Evolutionary conservation across 2,888 invertebrate species (phyloP), one percentile per base, ranked within the genome.

Genomic region (Punctoribates punctum): DNA sequence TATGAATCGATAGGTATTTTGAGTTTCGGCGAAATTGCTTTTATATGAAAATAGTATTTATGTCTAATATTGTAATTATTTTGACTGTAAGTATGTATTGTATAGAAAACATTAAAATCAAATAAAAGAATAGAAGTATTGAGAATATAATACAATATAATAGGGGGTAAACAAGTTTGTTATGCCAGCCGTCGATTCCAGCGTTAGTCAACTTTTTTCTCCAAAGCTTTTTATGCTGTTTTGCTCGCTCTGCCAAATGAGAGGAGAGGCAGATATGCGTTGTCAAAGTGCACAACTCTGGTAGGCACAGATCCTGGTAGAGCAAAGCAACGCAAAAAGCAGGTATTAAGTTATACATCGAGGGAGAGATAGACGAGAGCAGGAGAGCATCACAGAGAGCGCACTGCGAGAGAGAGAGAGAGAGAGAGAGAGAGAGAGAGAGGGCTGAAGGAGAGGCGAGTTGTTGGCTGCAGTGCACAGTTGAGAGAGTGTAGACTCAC

Each of bases 311-410:
- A 65, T 65, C 65, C 65, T 73, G 73, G 51, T 51, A n/a, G 13
- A 72, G 13, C 20, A 11, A 17, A 72, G 38, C 9, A 15, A 42
- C 17, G 29, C 17, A n/a, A 2, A 23, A 72, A 38, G 38, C 23
- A 72, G 23, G 72, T 23, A 27, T 67, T 11, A 42, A 42, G 42
- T 42, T 23, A 57, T 20, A 76, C 23, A 74, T 11, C 11, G 4
- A 48, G 73, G 51, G 46, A 73, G 73, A 54, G 73, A 73, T n/a
- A 73, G 51, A 73, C n/a, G 73, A 48, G n/a, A 57, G 54, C 23
- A 8, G 25, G 54, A 73, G 48, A 54, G 29, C 1, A 11, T 2
- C n/a, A 13, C 5, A 65, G 13, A 65, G 67, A 15, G 17, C 34
- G n/a, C n/a, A n/a, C n/a, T n/a, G n/a, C n/a, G 23, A 42, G 17